A percentile compares a stretch with the other conserved stretches of the same genome.
Evolutionary conservation across 37 sponge, comb jelly and placozoan genomes (phyloP).

Genomic region (Axinella damicornis): DNA sequence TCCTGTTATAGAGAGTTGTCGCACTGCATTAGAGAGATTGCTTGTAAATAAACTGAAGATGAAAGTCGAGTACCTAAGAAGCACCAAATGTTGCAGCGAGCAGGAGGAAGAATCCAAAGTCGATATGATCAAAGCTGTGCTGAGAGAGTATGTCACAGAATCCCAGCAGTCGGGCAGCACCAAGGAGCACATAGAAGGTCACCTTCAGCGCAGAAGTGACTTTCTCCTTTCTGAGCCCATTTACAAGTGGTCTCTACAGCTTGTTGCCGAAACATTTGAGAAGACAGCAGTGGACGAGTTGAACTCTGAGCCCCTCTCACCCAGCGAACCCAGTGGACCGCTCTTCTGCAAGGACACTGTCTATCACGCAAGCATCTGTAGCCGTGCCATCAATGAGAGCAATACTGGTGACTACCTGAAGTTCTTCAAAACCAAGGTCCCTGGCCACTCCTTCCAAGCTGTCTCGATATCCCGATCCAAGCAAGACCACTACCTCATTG

Average conservation of each 20-base stretch:
- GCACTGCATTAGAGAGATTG: too few relatives aligned
- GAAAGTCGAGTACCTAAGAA: too few relatives aligned
- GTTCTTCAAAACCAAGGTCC: conserved; percentile 7
- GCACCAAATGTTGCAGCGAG: too few relatives aligned
- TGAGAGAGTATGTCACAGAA: too few relatives aligned
- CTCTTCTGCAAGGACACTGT: conserved; percentile 1
- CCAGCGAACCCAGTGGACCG: not conserved
- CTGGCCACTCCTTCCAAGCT: not conserved
- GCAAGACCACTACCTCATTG: not conserved
- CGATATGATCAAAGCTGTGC: too few relatives aligned
- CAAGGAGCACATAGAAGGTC: not conserved
- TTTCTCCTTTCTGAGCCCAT: not conserved
- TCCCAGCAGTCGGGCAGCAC: not conserved
- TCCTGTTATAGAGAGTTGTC: too few relatives aligned
- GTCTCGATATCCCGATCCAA: not conserved
- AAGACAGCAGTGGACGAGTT: not conserved
- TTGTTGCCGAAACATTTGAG: not conserved
- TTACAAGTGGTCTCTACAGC: not conserved
- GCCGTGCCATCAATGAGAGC: not conserved
- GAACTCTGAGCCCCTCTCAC: not conserved
- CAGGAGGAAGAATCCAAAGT: too few relatives aligned
- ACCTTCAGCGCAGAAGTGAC: not conserved
- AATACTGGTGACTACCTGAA: not conserved
- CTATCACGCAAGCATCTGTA: conserved; percentile 15
- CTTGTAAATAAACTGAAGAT: too few relatives aligned